Evolutionary conservation across 2,113 vertebrate genomes (phyloP), one percentile per base, ranked within the genome.

Genomic region (Bothrops jararaca): DNA sequence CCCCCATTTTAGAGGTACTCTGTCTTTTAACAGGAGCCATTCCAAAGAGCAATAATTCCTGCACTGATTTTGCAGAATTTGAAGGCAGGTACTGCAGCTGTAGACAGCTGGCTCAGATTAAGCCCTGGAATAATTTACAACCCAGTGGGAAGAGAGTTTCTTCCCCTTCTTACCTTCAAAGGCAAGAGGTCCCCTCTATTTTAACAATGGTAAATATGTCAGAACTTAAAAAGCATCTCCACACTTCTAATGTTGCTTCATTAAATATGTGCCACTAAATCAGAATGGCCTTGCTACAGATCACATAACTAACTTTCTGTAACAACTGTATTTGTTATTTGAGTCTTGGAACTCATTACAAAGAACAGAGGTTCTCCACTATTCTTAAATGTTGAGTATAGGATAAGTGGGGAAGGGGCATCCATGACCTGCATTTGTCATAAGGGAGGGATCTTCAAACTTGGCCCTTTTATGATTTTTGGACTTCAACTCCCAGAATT

Each of bases 271-370:
- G 42, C 13, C 9, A 53, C 13, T 86, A 29, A 58, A 85, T 50
- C 80, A 86, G 50, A 90, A 58, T 22, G 42, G 42, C 69, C 18
- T 12, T 58, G 58, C 20, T 13, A 39, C 5, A 85, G 54, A 11
- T 58, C 69, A 85, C 20, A 58, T 89, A 85, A 92, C 89, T 92
- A 89, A 92, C 58, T 45, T 89, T 56, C 23, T 13, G 60, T 53
- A 45, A 20, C 50, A 3, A 0, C 54, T 20, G 6, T 45, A 54
- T 54, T 86, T 60, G 8, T 57, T 58, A 91, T 45, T 39, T 52
- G 9, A 42, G 53, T 69, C 39, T 50, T 12, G 11, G 48, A 29
- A 88, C 39, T 54, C 20, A 92, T 39, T 54, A 4, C 10, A 2
- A 54, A 92, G 48, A 54, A 54, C 18, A 24, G 23, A 60, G 5